Percentiles rank a stretch among this genome's conserved stretches.
These are phyloP conservation scores for Sipha maydis DNA, from an alignment of 2,888 invertebrate genomes.

Conservation along the genomic window DNA sequence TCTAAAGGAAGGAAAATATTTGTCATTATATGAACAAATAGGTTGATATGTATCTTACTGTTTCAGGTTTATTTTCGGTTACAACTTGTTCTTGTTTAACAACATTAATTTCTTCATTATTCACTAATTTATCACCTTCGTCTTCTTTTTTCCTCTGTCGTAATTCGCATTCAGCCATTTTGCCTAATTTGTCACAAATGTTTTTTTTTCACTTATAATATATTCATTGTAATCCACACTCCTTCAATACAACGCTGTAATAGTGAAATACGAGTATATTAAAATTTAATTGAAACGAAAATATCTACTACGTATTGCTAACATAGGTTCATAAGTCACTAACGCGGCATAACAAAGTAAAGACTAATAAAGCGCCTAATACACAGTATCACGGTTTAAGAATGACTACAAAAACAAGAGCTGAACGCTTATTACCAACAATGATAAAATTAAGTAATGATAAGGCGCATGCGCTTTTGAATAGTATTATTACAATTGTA, in stretches of 20 bases:
- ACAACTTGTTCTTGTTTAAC: constrained; percentile 44
- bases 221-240: not conserved
- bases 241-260: not conserved
- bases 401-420: not conserved
- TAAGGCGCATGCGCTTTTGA: constrained; percentile 53
- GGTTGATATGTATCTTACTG: constrained; percentile 58
- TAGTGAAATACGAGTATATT: not conserved
- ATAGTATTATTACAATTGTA: not conserved
- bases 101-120: constrained; percentile 14
- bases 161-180: constrained; percentile 63
- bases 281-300: not conserved
- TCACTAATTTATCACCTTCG: constrained; percentile 44
- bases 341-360: not conserved
- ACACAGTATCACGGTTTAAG: not conserved
- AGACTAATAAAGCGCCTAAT: not conserved
- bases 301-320: not conserved
- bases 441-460: constrained; percentile 44
- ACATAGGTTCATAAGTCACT: constrained; percentile 1
- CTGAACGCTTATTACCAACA: not conserved
- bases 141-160: constrained; percentile 63
- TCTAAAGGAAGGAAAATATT: not conserved
- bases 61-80: constrained; percentile 62
- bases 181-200: not conserved
- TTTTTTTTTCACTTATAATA: constrained; percentile 9
- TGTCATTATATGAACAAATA: not conserved